Evolutionary conservation across 2,888 invertebrate genomes (phyloP).

Genomic region (Thereva nobilitata): DNA sequence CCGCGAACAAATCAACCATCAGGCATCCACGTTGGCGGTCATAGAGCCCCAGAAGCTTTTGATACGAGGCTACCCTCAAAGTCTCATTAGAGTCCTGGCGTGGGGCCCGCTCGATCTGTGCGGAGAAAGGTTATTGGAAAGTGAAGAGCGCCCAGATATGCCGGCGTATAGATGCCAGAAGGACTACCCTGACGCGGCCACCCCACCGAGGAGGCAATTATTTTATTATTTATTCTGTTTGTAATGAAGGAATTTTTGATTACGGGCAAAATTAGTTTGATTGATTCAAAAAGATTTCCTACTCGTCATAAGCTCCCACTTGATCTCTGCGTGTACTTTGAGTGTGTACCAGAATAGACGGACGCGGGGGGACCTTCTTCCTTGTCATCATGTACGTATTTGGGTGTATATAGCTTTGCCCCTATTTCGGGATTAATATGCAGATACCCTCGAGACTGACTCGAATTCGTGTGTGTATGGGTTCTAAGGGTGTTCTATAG

Average conservation of each 20-base stretch:
- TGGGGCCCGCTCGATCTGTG: not conserved
- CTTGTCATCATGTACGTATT: conserved; percentile 15
- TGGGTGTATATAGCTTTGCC: conserved; percentile 24
- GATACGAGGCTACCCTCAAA: not conserved
- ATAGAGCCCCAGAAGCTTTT: too few species aligned
- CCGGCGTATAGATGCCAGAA: not conserved
- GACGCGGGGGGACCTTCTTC: not conserved
- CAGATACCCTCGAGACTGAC: conserved; percentile 34
- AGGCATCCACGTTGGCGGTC: too few species aligned
- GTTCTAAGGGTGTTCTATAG: conserved; percentile 22
- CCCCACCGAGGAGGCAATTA: conserved; percentile 40
- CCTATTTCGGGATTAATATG: conserved; percentile 41
- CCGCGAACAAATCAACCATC: too few species aligned
- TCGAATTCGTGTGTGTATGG: conserved; percentile 6
- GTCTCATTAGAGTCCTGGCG: conserved; percentile 12
- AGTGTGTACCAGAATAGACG: not conserved
- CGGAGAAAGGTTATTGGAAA: conserved; percentile 11
- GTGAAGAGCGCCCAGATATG: not conserved
- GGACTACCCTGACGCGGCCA: not conserved
- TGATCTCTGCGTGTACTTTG: conserved; percentile 35
- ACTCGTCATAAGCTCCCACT: conserved; percentile 38
- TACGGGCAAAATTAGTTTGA: conserved; percentile 43
- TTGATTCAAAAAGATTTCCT: conserved; percentile 44
- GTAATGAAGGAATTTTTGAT: conserved; percentile 45
- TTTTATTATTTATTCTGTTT: conserved; percentile 45